Percentiles rank a stretch among this genome's conserved stretches.
phyloP scores from a whole-genome alignment of 2,797 vertebrate species.

The Fratercula arctica region DNA sequence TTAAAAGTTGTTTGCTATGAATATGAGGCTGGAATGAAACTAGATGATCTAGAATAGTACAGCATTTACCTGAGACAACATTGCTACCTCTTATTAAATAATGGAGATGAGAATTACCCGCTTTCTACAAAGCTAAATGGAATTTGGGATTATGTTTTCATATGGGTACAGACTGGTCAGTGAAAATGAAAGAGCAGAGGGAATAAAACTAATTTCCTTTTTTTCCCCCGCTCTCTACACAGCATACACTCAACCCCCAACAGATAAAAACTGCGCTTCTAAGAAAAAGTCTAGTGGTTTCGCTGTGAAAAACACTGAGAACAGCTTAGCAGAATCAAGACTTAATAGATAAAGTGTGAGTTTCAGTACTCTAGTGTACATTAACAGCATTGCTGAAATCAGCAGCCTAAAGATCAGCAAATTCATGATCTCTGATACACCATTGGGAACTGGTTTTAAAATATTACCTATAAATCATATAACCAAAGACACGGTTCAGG shows the following conservation, averaged over 20 bases:
- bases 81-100: neutral
- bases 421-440: neutral
- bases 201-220: neutral
- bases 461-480: neutral
- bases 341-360: neutral
- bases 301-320: neutral
- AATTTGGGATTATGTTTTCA: neutral
- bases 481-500: neutral
- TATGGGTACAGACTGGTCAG: neutral
- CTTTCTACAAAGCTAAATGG: neutral
- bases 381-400: neutral
- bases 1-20: neutral
- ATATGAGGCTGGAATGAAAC: neutral
- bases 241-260: neutral
- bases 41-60: neutral
- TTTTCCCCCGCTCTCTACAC: neutral
- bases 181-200: neutral
- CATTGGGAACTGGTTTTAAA: neutral
- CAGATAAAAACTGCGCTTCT: neutral
- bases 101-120: neutral
- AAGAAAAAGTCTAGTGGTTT: neutral
- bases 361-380: neutral
- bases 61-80: neutral
- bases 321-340: neutral
- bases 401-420: neutral